These are phyloP conservation scores for Drosophila anceps DNA, from an alignment of 2,888 invertebrate species.

Conservation along the genomic window DNA sequence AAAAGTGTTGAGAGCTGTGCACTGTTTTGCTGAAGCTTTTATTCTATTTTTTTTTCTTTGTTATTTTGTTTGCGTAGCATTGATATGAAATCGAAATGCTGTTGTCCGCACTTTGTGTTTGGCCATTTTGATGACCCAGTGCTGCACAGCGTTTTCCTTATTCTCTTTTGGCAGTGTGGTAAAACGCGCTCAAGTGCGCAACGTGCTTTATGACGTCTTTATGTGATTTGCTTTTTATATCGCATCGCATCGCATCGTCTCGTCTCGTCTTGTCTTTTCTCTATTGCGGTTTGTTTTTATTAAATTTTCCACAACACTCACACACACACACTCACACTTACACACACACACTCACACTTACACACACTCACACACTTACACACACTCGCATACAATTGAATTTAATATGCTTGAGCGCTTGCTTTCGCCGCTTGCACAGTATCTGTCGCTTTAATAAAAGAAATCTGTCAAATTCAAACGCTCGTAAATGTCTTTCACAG, in stretches of 20 bases:
- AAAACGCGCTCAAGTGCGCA: conserved; percentile 60
- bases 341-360: conserved; percentile 9
- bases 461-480: conserved; percentile 78
- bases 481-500: conserved; percentile 76
- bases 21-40: background rate
- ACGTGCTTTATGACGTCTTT: conserved; percentile 69
- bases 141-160: background rate
- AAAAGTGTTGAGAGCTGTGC: conserved; percentile 47
- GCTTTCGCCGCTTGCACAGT: conserved; percentile 47
- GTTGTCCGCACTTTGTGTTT: conserved; percentile 11
- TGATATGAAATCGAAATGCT: conserved; percentile 26
- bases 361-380: conserved; percentile 3
- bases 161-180: conserved; percentile 22
- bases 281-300: conserved; percentile 69
- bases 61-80: conserved; percentile 11
- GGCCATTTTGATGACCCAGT: conserved; percentile 18
- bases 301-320: conserved; percentile 51
- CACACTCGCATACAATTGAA: conserved; percentile 32
- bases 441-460: conserved; percentile 73
- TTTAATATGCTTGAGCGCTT: conserved; percentile 64
- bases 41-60: background rate
- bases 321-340: conserved; percentile 16
- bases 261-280: conserved; percentile 10
- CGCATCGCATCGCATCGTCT: conserved; percentile 23
- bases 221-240: conserved; percentile 55